Base-by-base conservation (phyloP, 92 coral and sea anemone genomes). In the Porites rus region DNA sequence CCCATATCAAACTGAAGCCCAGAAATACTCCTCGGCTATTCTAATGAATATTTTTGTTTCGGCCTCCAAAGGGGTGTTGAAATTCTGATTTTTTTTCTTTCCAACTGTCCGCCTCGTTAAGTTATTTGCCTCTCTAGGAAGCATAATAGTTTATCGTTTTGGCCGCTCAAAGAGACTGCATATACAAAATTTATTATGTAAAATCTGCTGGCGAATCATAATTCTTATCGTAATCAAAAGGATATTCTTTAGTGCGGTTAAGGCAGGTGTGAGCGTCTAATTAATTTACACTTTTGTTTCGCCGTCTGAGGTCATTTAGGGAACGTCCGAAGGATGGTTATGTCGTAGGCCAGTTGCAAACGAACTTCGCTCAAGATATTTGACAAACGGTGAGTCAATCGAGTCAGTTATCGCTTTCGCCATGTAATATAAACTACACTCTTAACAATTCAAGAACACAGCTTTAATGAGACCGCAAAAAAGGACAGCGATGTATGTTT, bases 251-350 rank as follows among this genome's bases (percentile, higher is more conserved):
- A 38, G 46, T 38, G 46, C 46, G 46, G 46, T 43, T 8, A 13
- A 6, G 70, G 20, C 87, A 82, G 87, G 87, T 82, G 87, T 9
- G 19, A 38, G 22, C 52, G 7, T 7, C 10, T 7, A 31, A 71
- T 72, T 72, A 72, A 82, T 82, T 82, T 82, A 82, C 78, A 38
- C 61, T 72, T 72, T 68, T 19, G 46, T 58, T 72, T 69, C 72
- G 79, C 12, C 60, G 46, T 38, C 46, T 38, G 46, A 43, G 51
- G 12, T n/a, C 51, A 72, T 73, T 72, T 73, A 82, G 78, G 50
- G 6, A 18, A 72, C 38, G 38, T 18, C 59, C 38, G 38, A 56
- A 69, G 56, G 31, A 69, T 14, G 31, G 31, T 1, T 9, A 10
- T 58, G 31, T 17, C 38, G 24, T 71, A 67, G 14, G 69, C 77